Base-by-base conservation (phyloP, 2,113 vertebrate genomes). In the Opisthocomus hoazin region DNA sequence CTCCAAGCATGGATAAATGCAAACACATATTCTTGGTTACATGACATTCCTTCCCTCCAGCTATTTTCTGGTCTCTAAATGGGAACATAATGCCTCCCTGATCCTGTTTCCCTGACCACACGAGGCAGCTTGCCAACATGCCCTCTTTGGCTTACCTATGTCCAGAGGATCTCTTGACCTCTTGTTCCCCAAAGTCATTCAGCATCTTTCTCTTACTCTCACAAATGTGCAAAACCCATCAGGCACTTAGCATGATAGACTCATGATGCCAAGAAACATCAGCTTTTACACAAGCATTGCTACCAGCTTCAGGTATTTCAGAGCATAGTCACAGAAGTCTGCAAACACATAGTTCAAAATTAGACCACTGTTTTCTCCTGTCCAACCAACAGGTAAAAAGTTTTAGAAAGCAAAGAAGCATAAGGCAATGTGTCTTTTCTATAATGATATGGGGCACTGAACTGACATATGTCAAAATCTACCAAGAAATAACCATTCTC, bases 141-240 rank as follows among this genome's bases (percentile, higher is more conserved):
- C 48, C 21, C 50, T 90, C 66, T 77, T 80, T 48, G 58, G 58
- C 61, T 95, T 57, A 60, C 32, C 57, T 21, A 46, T 16, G 46
- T 66, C 68, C 95, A 89, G 80, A 90, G 64, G 56, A 84, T 81
- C 73, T 92, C 86, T 94, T 87, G 86, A 86, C 80, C 68, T 92
- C 56, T 56, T 63, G 48, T 64, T 85, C 81, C 16, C 15, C 39
- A 45, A 32, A 54, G 73, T 70, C 60, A 80, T 96, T 70, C 86
- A 84, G 64, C 69, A 43, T 70, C 51, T 89, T 90, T 50, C 75
- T 87, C 3, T 7, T 86, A 21, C 32, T 8, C 51, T 92, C 56
- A 81, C 16, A 89, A 45, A 66, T 56, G 77, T 48, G 56, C 43
- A 89, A 81, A 92, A 91, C 15, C 9, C n/a, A 19, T n/a, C 83